Percentiles rank a stretch among this genome's conserved stretches.
These are phyloP conservation scores for Dendroctonus valens DNA, from an alignment of 1,140 invertebrate genomes.

Conservation along the genomic window DNA sequence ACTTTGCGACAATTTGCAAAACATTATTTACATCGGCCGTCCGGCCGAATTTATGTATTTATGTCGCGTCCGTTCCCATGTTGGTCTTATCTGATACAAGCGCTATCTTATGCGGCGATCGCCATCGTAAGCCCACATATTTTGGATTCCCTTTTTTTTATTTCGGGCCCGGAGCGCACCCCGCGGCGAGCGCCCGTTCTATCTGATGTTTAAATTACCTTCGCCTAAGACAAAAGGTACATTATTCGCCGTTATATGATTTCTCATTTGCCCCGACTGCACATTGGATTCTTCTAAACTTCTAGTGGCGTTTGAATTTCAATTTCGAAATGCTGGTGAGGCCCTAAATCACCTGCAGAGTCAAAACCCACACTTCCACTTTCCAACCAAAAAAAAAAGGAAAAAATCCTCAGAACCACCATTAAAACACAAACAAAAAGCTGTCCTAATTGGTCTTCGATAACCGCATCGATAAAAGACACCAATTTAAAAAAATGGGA, in stretches of 20 bases:
- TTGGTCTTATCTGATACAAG: constrained; percentile 36
- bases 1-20: constrained; percentile 31
- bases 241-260: no score
- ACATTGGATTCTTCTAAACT: no score
- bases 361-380: background rate
- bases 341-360: background rate
- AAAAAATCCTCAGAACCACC: constrained; percentile 13
- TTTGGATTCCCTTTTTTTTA: constrained; percentile 32
- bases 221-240: constrained; percentile 21
- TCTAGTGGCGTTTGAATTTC: no score
- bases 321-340: background rate
- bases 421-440: constrained; percentile 17
- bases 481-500: constrained; percentile 26
- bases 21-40: constrained; percentile 30
- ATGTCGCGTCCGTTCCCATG: constrained; percentile 35
- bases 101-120: constrained; percentile 31
- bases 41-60: constrained; percentile 34
- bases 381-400: background rate
- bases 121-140: constrained; percentile 31
- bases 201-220: constrained; percentile 34
- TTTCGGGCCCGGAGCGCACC: constrained; percentile 22
- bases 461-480: constrained; percentile 22
- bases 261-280: no score
- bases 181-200: constrained; percentile 25
- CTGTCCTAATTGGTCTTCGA: constrained; percentile 19